Percentiles rank a stretch among this genome's conserved stretches.
phyloP scores from a whole-genome alignment of 2,113 vertebrate genomes.

The Harpagus bidentatus region DNA sequence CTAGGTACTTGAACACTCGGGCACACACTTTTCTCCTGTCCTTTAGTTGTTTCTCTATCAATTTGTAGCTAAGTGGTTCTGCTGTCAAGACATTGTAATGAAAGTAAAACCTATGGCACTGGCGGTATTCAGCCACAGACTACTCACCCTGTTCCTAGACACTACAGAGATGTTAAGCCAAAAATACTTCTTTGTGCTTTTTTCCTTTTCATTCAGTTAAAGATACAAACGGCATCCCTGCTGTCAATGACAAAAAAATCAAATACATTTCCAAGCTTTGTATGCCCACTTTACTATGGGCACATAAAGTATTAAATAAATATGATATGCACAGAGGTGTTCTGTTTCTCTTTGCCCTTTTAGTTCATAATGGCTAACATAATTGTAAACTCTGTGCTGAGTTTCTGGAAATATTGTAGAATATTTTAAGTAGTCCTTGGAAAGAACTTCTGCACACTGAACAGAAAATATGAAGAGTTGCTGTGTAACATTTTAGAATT shows the following conservation, averaged over 20 bases:
- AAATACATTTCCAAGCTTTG: neutral
- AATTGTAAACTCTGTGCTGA: slow-evolving; percentile 14
- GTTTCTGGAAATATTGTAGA: slow-evolving; percentile 8
- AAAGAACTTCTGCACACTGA: neutral
- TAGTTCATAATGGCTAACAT: neutral
- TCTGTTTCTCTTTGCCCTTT: slow-evolving; percentile 27
- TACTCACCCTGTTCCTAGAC: neutral
- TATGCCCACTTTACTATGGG: neutral
- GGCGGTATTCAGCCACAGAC: neutral
- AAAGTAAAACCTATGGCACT: neutral
- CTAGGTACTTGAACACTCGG: neutral
- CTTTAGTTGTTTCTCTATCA: neutral
- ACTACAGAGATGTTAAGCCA: neutral
- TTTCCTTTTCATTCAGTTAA: neutral
- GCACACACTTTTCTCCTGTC: neutral
- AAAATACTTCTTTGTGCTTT: neutral
- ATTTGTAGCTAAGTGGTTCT: neutral
- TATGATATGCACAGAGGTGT: neutral
- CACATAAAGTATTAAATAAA: neutral
- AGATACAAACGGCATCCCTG: neutral
- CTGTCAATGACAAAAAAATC: neutral
- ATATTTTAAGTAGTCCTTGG: slow-evolving; percentile 28
- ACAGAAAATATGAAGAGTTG: slow-evolving; percentile 45
- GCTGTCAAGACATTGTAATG: neutral
- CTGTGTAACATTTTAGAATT: neutral